Base-by-base conservation (phyloP, 2,888 invertebrate species). In the Troides aeacus region DNA sequence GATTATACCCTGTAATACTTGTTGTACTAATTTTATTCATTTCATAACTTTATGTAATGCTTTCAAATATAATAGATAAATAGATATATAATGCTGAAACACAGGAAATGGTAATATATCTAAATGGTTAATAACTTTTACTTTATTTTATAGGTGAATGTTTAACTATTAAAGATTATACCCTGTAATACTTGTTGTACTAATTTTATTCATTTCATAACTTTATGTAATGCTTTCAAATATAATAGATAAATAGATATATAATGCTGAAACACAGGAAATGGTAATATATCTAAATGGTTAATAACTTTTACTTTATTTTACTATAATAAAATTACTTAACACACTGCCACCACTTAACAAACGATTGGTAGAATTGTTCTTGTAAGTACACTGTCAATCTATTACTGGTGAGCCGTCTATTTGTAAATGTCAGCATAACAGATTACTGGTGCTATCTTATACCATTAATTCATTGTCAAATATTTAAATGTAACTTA, bases 401-500 rank as follows among this genome's bases (percentile, higher is more conserved):
- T 59, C 59, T 30, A 23, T 59, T 59, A 59, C 10, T 30, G 59
- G 59, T 59, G 24, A 59, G 17, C 59, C 24, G 30, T 15, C 59
- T 24, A 59, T 59, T 59, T 24, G 59, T 59, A 59, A 59, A 59
- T 59, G 59, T 59, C 59, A 59, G 59, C 8, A 59, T 59, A 59
- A 59, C 59, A 30, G 30, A 59, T 59, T 59, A 59, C 15, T 30
- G 12, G 10, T 21, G 21, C 57, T 18, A 57, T 23, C 23, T 21
- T 21, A 57, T n/a, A 57, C 57, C 18, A 57, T 57, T 57, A 57
- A 57, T 57, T 23, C 21, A 57, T 57, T 57, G 21, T 18, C 23
- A 57, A 57, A 57, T 18, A 23, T 21, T 57, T 21, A 21, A 57
- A 57, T 57, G 15, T 57, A 6, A 57, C n/a, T 18, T 18, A 57